Evolutionary conservation across 2,113 vertebrate genomes (phyloP), one percentile per base, ranked within the genome.

Genomic region (Myanophis thanlyinensis): DNA sequence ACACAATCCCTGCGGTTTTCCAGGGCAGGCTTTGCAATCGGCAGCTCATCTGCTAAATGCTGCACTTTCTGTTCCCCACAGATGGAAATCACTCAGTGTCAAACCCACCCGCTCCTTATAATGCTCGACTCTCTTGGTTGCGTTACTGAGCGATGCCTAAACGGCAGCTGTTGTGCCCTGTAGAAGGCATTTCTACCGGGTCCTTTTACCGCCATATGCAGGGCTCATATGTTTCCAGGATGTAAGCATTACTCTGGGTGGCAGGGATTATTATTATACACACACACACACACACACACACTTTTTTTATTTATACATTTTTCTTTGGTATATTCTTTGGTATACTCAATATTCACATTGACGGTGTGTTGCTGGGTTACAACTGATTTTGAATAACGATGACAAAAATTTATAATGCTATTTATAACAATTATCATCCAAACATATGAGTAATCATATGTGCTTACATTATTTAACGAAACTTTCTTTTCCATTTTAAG

Each of bases 141-240:
- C 18, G 18, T 20, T 15, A 3, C 35, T 7, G 67, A 80, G 18
- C 2, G 1, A 40, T 40, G 67, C 35, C 35, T 40, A 40, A 20
- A 22, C 2, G n/a, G n/a, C 67, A 3, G n/a, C 67, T n/a, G 3
- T 35, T 0, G 67, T 40, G 2, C 18, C 18, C 35, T 0, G 1
- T 15, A 40, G 67, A 40, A 7, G 67, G 35, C 35, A 80, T 80
- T 80, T 80, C 40, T 20, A 40, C 15, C 40, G 15, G 15, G 35
- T 9, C 3, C 67, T 40, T 22, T 80, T 18, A 80, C 67, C 2
- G 7, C 3, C 2, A 3, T 22, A 6, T 35, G 20, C 18, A 1
- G 67, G 67, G 35, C n/a, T 40, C 7, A 22, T 40, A 9, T 3
- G 5, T 40, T 80, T 80, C 67, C 35, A 8, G 15, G 67, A 80